These are phyloP conservation scores for Laterallus jamaicensis DNA, from an alignment of 2,113 vertebrate species.

Conservation along the genomic window DNA sequence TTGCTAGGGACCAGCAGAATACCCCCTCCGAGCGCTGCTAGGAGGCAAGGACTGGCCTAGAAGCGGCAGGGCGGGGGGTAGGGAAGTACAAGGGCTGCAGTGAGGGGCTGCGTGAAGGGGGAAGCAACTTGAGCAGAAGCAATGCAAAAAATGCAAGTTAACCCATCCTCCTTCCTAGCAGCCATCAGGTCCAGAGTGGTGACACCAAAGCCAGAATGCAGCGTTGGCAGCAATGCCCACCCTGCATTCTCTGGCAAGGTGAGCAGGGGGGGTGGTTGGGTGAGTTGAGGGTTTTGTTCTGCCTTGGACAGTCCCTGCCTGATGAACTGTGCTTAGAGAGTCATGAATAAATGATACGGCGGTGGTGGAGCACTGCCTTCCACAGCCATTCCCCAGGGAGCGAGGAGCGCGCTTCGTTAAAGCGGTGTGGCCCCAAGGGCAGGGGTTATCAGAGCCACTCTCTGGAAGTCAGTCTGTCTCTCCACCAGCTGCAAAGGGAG, in stretches of 20 bases:
- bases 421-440: not conserved
- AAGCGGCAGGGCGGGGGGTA: not conserved
- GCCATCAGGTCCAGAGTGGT: not conserved
- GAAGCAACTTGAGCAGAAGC: not conserved
- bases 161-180: not conserved
- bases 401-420: not conserved
- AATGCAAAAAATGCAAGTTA: not conserved
- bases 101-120: not conserved
- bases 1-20: not conserved
- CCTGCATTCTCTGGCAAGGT: not conserved
- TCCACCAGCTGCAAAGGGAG: not conserved
- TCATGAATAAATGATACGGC: constrained; percentile 4
- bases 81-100: not conserved
- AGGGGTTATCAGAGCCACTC: not conserved
- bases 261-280: not conserved
- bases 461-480: not conserved
- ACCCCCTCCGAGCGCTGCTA: not conserved
- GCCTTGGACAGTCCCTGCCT: not conserved
- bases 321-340: not conserved
- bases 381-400: not conserved
- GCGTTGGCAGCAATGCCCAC: not conserved
- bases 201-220: not conserved
- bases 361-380: not conserved
- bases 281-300: not conserved
- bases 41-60: not conserved